These are phyloP conservation scores for Nannospalax galili DNA, from an alignment of 2,113 vertebrate genomes.

Conservation along the genomic window DNA sequence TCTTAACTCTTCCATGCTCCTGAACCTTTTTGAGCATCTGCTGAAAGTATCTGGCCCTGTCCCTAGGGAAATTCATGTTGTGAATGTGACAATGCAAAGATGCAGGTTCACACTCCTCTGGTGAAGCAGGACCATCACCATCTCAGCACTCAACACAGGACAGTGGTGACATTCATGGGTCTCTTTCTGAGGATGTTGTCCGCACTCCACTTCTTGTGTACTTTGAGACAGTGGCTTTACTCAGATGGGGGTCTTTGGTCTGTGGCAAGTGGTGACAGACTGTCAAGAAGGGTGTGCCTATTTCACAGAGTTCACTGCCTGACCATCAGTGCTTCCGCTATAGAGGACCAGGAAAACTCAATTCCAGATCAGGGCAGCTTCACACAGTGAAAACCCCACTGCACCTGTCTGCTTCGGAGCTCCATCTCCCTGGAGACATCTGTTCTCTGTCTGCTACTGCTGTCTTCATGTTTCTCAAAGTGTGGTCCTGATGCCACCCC, in stretches of 20 bases:
- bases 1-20: too few species aligned
- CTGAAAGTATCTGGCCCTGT: not conserved
- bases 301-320: not conserved
- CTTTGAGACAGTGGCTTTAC: not conserved
- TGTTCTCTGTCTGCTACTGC: not conserved
- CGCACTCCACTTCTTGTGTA: fast-evolving
- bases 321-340: not conserved
- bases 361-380: not conserved
- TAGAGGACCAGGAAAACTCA: not conserved
- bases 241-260: not conserved
- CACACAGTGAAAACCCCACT: not conserved
- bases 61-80: not conserved
- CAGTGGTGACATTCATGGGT: not conserved
- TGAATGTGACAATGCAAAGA: too few species aligned
- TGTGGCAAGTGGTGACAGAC: not conserved
- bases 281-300: not conserved
- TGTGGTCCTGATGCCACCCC: not conserved
- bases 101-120: too few species aligned
- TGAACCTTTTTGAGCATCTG: not conserved
- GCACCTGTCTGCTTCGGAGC: not conserved
- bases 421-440: not conserved
- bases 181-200: not conserved
- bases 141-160: not conserved
- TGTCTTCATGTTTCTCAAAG: not conserved
- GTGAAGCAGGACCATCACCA: not conserved